A percentile compares a stretch with the other conserved stretches of the same genome.
These are phyloP conservation scores for rabbit (Oryctolagus cuniculus) DNA, from an alignment of 2,113 vertebrate genomes.

Conservation along the genomic window mOryCun1.1 NC_091453.1:10745501-10746000, in stretches of 20 bases:
- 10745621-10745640: not conserved
- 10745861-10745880: no score
- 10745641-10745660: not conserved
- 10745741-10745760: not conserved
- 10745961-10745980: no score
- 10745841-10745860: no score
- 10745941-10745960: no score
- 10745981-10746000: no score
- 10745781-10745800: no score
- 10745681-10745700: not conserved
- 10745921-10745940: no score
- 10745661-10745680: not conserved
- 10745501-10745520: not conserved
- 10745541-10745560: not conserved
- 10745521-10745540: not conserved
- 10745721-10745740: slow-evolving; percentile 46
- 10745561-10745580: slow-evolving; percentile 27
- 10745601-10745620: not conserved
- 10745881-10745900: no score
- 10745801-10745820: no score
- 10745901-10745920: no score
- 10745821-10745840: no score
- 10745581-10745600: not conserved
- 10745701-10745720: not conserved
- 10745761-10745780: no score